A percentile compares a stretch with the other conserved stretches of the same genome.
These are phyloP conservation scores for Pangasianodon gigas DNA, from an alignment of 2,113 vertebrate species.

Conservation along the genomic window DNA sequence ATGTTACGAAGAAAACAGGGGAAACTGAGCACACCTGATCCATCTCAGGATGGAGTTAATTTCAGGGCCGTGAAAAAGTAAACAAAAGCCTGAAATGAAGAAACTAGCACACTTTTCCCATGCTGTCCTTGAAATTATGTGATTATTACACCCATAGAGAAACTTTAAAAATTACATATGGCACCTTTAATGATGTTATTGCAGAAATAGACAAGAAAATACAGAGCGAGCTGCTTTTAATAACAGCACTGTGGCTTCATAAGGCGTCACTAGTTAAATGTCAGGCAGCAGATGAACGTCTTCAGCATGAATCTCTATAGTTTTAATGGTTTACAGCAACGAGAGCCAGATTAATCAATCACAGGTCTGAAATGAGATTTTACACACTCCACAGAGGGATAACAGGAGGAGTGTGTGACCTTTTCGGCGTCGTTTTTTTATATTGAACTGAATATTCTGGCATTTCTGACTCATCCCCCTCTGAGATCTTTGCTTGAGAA, in stretches of 20 bases:
- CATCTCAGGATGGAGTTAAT: not conserved
- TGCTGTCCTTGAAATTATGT: not conserved
- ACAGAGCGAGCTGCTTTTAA: not conserved
- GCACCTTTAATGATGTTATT: not conserved
- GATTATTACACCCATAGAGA: not conserved
- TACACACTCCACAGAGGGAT: not conserved
- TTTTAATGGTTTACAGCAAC: conserved; percentile 18
- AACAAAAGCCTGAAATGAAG: not conserved
- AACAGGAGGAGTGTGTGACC: conserved; percentile 14
- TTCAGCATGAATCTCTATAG: not conserved
- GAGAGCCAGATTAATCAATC: conserved; percentile 28
- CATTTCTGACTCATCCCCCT: not conserved
- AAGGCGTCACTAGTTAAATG: not conserved
- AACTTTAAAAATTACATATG: not conserved
- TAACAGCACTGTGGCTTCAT: not conserved
- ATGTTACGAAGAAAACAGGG: too few species aligned
- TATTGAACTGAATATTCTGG: not conserved
- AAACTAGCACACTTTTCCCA: not conserved
- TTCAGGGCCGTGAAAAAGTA: not conserved
- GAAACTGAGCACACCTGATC: too few species aligned
- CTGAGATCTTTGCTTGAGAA: conserved; percentile 11
- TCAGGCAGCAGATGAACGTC: conserved; percentile 31
- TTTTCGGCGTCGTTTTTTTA: not conserved
- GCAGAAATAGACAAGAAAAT: not conserved
- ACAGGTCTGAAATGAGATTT: conserved; percentile 21